phyloP scores from a whole-genome alignment of 2,888 invertebrate genomes.

The Sarcophaga rosellei region DNA sequence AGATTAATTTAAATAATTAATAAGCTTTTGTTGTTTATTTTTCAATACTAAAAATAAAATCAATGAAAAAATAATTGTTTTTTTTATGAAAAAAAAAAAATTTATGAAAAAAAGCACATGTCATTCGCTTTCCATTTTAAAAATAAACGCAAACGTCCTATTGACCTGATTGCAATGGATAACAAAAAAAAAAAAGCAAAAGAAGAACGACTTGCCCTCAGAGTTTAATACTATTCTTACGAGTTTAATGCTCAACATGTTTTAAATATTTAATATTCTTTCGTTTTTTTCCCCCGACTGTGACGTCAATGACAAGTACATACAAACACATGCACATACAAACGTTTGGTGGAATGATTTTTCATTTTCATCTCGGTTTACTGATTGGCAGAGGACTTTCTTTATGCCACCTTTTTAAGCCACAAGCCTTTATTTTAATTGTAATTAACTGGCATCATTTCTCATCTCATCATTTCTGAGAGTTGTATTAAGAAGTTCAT shows the following conservation, averaged over 20 bases:
- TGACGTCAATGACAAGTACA: conserved; percentile 52
- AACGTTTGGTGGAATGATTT: background rate
- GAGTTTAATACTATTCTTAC: background rate
- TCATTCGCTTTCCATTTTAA: background rate
- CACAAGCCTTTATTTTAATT: background rate
- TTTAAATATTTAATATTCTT: conserved; percentile 17
- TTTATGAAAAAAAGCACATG: background rate
- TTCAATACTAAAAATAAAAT: background rate
- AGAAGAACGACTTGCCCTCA: background rate
- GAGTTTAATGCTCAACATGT: conserved; percentile 10
- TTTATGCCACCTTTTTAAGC: background rate
- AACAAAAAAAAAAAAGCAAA: background rate
- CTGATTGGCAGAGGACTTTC: background rate
- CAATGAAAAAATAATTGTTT: background rate
- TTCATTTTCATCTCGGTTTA: background rate
- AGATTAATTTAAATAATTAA: conserved; percentile 16
- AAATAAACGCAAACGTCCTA: conserved; percentile 18
- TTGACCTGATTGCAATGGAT: conserved; percentile 33
- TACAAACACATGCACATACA: background rate
- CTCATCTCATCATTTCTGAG: background rate
- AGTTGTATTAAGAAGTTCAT: too few species aligned
- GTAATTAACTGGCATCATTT: conserved; percentile 1
- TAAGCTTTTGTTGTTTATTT: background rate
- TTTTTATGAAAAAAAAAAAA: background rate
- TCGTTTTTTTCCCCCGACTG: background rate